Evolutionary conservation across 2,888 invertebrate genomes (phyloP), one percentile per base, ranked within the genome.

Genomic region (Plagodis dolabraria): DNA sequence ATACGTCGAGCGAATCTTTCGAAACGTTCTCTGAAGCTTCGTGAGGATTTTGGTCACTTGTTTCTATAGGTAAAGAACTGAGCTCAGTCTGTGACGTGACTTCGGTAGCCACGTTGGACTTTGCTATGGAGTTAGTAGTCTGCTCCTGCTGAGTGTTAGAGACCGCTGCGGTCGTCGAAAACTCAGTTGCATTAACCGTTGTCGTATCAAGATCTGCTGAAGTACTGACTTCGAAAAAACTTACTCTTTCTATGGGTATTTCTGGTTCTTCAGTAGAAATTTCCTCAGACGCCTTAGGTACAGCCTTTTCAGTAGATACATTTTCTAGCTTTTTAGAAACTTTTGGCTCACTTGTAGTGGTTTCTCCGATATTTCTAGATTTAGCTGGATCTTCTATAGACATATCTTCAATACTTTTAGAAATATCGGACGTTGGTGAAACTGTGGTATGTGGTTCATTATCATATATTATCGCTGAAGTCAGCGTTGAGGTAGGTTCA

Each of bases 41-140:
- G 22, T 86, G 87, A 7, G 92, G 91, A 53, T 91, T 90, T 68
- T 87, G 92, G 57, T 91, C 89, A 68, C 90, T 92, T 0, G 91
- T 90, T 72, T 91, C 92, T 34, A 92, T 83, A 0, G 91, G 87
- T 35, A 92, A 71, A 6, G 92, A 92, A 63, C 91, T 91, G 7
- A 89, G 76, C 74, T 91, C 91, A 5, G 89, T 88, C 67, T 86
- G 85, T 12, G 85, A 82, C 2, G 86, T 87, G n/a, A 89, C 79
- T 75, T 91, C 92, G 34, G 89, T 87, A 1, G 80, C 79, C 46
- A 76, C 53, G 53, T 85, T 82, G 5, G 87, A 83, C 68, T 85
- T 86, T 11, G 76, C 75, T 57, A 82, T 77, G 0, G 77, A 76
- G 57, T 70, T 83, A 0, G 83, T 82, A 0, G 79, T 79, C 62